phyloP scores from a whole-genome alignment of 1,140 invertebrate genomes.

The Drosophila sproati region DNA sequence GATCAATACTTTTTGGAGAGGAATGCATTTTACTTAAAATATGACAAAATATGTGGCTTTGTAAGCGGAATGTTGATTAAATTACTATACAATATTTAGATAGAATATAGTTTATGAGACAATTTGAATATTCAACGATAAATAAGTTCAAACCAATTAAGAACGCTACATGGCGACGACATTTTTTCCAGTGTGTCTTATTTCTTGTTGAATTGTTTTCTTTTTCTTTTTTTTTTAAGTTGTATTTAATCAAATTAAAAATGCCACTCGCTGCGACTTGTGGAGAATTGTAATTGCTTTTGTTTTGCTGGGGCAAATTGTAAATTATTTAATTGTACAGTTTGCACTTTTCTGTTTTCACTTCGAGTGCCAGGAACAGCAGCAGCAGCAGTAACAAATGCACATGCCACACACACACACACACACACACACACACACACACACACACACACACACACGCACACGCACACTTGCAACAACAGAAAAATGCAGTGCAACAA shows the following conservation, averaged over 20 bases:
- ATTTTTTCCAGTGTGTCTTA: no score
- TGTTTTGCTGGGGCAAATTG: constrained; percentile 35
- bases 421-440: not conserved
- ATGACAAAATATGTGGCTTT: not conserved
- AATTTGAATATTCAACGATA: no score
- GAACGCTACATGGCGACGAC: not conserved
- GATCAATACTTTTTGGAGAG: not conserved
- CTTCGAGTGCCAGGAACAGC: constrained; percentile 44
- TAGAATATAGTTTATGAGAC: no score
- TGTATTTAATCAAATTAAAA: constrained; percentile 48
- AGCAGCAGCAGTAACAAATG: not conserved
- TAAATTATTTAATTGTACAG: constrained; percentile 56
- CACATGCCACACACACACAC: not conserved
- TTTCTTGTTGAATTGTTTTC: no score
- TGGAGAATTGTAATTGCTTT: constrained; percentile 36
- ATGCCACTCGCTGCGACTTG: constrained; percentile 48
- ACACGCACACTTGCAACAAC: constrained; percentile 7
- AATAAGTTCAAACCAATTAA: constrained; percentile 26
- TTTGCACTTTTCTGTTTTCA: constrained; percentile 53
- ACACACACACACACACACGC: not conserved
- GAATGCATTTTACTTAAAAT: constrained; percentile 1
- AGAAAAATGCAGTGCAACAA: constrained; percentile 64
- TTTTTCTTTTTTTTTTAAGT: not conserved
- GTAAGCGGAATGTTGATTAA: no score
- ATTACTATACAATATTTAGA: no score